A percentile compares a stretch with the other conserved stretches of the same genome.
These are phyloP conservation scores for Simalia tracyae DNA, from an alignment of 2,797 vertebrate species.

Conservation along the genomic window DNA sequence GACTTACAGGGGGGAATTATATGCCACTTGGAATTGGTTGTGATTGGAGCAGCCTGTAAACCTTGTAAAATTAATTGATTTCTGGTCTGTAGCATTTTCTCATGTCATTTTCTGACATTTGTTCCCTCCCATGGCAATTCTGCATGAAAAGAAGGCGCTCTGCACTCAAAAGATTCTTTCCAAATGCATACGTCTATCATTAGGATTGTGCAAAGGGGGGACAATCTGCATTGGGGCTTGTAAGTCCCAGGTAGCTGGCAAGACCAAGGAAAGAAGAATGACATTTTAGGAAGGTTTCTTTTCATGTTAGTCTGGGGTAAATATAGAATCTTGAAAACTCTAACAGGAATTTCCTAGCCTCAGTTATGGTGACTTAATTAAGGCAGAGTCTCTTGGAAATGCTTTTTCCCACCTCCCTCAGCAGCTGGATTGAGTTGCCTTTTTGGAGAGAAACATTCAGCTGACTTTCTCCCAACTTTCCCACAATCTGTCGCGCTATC, in stretches of 20 bases:
- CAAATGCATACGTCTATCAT: background rate
- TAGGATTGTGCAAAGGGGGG: background rate
- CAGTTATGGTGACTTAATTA: background rate
- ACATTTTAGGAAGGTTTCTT: background rate
- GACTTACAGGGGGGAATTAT: background rate
- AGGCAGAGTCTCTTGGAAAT: background rate
- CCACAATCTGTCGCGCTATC: background rate
- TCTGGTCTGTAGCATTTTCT: background rate
- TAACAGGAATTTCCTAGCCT: background rate
- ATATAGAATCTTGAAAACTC: background rate
- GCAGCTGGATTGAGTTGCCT: background rate
- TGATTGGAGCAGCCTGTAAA: background rate
- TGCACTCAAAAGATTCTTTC: background rate
- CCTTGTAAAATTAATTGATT: background rate
- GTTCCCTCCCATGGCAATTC: background rate
- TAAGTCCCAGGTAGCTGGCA: background rate
- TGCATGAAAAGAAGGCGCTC: background rate
- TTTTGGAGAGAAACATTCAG: background rate
- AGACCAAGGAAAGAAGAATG: background rate
- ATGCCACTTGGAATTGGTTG: background rate
- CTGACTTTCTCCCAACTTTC: background rate
- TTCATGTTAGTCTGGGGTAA: background rate
- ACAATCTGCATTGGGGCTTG: background rate
- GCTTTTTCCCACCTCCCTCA: background rate
- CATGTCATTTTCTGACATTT: background rate